Evolutionary conservation across 1,140 invertebrate genomes (phyloP).

Genomic region (Aphelenchoides besseyi): DNA sequence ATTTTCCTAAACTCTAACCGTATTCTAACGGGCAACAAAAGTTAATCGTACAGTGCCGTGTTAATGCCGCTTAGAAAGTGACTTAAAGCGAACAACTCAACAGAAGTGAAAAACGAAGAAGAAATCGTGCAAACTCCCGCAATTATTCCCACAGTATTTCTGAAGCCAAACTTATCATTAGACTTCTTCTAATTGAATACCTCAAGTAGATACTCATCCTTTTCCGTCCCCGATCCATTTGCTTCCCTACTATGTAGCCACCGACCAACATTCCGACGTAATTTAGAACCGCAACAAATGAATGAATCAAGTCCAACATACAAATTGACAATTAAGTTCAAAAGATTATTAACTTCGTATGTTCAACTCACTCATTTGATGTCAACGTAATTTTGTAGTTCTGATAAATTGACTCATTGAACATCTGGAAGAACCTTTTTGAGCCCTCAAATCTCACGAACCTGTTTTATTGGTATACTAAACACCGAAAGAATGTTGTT

Average conservation of each 20-base stretch:
- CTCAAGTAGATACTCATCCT: not conserved
- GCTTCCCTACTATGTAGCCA: not conserved
- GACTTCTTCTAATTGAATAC: not conserved
- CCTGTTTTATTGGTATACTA: not conserved
- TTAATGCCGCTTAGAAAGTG: not conserved
- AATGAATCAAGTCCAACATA: not conserved
- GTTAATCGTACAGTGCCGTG: too few relatives aligned
- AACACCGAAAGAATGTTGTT: not conserved
- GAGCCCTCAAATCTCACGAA: too few relatives aligned
- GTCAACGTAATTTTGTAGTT: not conserved
- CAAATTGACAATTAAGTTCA: not conserved
- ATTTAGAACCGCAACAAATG: not conserved
- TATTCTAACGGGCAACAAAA: too few relatives aligned
- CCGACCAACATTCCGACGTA: not conserved
- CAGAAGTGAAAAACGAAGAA: not conserved
- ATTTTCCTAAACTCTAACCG: too few relatives aligned
- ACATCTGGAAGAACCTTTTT: not conserved
- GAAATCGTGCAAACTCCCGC: not conserved
- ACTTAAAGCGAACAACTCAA: not conserved
- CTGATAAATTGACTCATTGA: not conserved
- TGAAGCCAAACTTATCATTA: slow-evolving; percentile 2
- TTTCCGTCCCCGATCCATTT: slow-evolving; percentile 3
- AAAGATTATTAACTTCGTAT: not conserved
- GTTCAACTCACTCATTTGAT: not conserved
- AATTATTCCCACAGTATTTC: not conserved